Evolutionary conservation across 2,888 invertebrate species (phyloP).

Genomic region (Acheta domesticus): DNA sequence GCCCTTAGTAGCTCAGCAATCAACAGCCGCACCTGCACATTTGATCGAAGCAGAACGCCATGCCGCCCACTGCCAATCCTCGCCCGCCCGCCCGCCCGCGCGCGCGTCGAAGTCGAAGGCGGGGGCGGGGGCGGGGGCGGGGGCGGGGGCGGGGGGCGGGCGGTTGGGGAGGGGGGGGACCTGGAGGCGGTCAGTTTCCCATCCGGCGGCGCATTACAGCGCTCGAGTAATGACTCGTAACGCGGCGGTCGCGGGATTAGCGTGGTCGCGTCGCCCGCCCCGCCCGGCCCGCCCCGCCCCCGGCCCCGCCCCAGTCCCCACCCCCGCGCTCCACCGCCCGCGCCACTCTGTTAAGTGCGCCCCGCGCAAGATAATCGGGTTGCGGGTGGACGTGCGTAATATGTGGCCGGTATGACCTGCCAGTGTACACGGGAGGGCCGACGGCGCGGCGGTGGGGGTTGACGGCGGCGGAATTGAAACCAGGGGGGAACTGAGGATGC

Average conservation of each 20-base stretch:
- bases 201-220: no score
- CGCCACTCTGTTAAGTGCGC: conserved; percentile 5
- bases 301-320: background rate
- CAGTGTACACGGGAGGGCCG: background rate
- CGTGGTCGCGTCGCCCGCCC: background rate
- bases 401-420: background rate
- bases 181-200: no score
- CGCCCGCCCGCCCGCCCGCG: no score
- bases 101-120: no score
- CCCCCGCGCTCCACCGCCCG: background rate
- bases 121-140: no score
- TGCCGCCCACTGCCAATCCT: no score
- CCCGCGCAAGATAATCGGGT: conserved; percentile 18
- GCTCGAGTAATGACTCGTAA: no score
- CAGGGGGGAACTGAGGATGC: background rate
- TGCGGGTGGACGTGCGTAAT: background rate
- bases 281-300: background rate
- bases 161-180: no score
- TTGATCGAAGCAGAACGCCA: no score
- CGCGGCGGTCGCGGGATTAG: background rate
- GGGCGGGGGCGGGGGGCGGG: no score
- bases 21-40: no score
- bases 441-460: background rate
- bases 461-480: background rate
- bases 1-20: no score